A percentile compares a stretch with the other conserved stretches of the same genome.
Conservation (phyloP, 2,113 vertebrate species). For the Oreochromis niloticus region DNA sequence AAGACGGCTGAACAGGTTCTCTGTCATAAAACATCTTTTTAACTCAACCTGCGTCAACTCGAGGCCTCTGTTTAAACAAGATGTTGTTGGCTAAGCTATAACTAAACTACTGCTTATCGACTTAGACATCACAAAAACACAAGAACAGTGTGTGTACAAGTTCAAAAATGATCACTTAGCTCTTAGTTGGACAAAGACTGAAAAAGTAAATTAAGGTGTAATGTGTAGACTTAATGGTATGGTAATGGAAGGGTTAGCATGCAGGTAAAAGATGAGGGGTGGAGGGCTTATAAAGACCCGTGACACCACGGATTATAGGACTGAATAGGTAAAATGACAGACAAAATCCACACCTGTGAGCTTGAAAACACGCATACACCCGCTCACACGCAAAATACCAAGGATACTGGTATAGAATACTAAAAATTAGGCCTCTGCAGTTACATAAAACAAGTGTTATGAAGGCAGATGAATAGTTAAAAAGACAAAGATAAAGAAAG, state of each 20-base stretch:
- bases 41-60: background rate
- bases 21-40: background rate
- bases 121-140: background rate
- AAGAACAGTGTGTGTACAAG: background rate
- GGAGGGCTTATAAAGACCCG: background rate
- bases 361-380: background rate
- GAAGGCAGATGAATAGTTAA: slow-evolving; percentile 10
- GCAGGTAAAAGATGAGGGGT: background rate
- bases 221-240: background rate
- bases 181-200: background rate
- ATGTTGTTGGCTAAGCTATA: background rate
- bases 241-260: slow-evolving; percentile 34
- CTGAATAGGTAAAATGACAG: slow-evolving; percentile 52
- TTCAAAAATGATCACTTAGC: background rate
- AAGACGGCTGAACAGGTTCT: background rate
- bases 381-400: background rate
- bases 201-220: slow-evolving; percentile 1
- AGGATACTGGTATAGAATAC: background rate
- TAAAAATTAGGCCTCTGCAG: background rate
- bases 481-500: background rate
- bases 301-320: slow-evolving; percentile 31
- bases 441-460: background rate
- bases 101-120: background rate
- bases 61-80: background rate
- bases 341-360: slow-evolving; percentile 42